Evolutionary conservation across 2,113 vertebrate genomes (phyloP), one percentile per base, ranked within the genome.

Genomic region (Hyperoodon ampullatus): DNA sequence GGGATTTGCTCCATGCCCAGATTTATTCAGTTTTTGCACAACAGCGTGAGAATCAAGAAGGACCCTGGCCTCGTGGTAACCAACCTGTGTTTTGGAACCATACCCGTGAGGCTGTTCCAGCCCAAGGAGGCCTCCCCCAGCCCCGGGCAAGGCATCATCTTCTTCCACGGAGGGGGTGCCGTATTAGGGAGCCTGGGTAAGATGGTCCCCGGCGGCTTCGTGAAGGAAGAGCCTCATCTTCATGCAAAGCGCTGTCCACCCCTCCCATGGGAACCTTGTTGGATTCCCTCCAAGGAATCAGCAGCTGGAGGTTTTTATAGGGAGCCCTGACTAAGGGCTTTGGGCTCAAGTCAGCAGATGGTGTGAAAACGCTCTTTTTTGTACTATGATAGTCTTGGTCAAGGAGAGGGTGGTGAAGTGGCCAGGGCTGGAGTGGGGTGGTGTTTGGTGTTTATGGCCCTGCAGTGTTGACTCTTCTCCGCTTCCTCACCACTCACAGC

Each of bases 101-200:
- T 99, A 61, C 98, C 98, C 0, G 60, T 99, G 97, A 98, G 99
- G 93, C 98, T 99, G 75, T 99, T 99, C 60, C 98, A 99, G 96
- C 98, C 99, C 28, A 99, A 98, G 50, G 2, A 81, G 3, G 68
- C 88, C 28, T 94, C 98, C 18, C 60, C 88, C 0, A 93, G 96
- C 30, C 97, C 96, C 95, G 97, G 98, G 89, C 97, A 96, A 98
- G 99, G 98, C 55, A 96, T 99, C 24, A 71, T 99, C 0, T 99
- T 98, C 95, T 99, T 99, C 97, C 99, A 99, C 0, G 99, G 99
- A 94, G 99, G 99, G 8, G 99, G 98, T 13, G 98, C 98, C 96
- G 90, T 98, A 4, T 44, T 98, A 19, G 99, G 99, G 21, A 98
- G 98, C 90, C 98, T 99, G 75, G 98, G 99, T 99, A 98, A 98